These are phyloP conservation scores for Mionectes olivaceus DNA, from an alignment of 2,797 vertebrate genomes.

Conservation along the genomic window DNA sequence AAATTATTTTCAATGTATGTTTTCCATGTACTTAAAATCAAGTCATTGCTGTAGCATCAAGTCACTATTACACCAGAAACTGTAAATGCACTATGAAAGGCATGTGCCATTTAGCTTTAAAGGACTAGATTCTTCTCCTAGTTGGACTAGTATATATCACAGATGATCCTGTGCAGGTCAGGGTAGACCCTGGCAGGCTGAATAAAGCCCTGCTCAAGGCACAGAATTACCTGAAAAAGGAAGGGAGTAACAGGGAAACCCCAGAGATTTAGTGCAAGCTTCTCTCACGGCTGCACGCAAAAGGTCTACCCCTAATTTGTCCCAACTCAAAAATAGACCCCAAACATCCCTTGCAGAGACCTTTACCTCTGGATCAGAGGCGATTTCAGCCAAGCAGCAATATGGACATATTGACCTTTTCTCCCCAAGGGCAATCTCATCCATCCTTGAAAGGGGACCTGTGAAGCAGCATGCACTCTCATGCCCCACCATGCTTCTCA, in stretches of 20 bases:
- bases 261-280: background rate
- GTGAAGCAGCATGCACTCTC: background rate
- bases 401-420: background rate
- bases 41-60: background rate
- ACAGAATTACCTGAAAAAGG: background rate
- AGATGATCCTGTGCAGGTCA: background rate
- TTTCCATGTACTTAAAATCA: background rate
- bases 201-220: background rate
- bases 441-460: background rate
- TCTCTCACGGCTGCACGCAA: background rate
- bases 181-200: background rate
- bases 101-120: background rate
- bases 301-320: background rate
- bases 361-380: background rate
- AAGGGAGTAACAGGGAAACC: background rate
- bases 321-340: background rate
- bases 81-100: background rate
- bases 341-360: background rate
- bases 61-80: background rate
- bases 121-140: background rate
- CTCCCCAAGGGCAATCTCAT: background rate
- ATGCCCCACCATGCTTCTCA: background rate
- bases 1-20: background rate
- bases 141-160: background rate
- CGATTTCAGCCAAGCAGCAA: background rate